These are phyloP conservation scores for Sturnus vulgaris DNA, from an alignment of 2,113 vertebrate species.

Conservation along the genomic window DNA sequence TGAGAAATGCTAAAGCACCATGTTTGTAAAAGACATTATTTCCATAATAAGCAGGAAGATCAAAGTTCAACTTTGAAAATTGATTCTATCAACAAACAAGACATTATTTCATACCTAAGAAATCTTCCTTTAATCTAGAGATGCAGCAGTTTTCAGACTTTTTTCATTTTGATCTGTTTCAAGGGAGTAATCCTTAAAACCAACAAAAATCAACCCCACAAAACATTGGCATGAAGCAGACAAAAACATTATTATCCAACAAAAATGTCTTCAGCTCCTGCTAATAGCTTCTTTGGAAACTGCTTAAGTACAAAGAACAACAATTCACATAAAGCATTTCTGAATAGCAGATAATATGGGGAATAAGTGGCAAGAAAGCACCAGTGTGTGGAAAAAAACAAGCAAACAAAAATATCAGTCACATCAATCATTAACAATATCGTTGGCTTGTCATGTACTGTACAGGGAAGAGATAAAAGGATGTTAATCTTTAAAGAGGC, in stretches of 20 bases:
- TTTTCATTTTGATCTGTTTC: not conserved
- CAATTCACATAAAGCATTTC: not conserved
- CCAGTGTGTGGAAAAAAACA: not conserved
- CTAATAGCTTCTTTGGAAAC: not conserved
- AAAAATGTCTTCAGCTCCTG: not conserved
- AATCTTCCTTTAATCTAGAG: not conserved
- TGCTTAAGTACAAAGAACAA: not conserved
- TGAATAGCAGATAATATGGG: not conserved
- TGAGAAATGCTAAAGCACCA: not conserved
- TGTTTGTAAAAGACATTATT: not conserved
- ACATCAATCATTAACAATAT: not conserved
- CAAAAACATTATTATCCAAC: not conserved
- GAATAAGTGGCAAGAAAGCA: not conserved
- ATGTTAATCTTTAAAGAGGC: constrained; percentile 2
- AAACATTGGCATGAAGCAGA: not conserved
- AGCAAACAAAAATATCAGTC: not conserved
- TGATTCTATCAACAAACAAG: not conserved
- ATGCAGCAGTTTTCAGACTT: not conserved
- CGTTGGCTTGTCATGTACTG: not conserved
- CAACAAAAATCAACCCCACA: not conserved
- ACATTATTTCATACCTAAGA: not conserved
- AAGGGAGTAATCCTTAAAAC: not conserved
- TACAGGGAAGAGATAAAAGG: not conserved
- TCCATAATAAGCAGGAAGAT: not conserved
- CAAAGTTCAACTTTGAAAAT: constrained; percentile 12